Percentiles rank a stretch among this genome's conserved stretches.
Conservation (phyloP, 1,140 invertebrate genomes). For the Eulimnadia texana region DNA sequence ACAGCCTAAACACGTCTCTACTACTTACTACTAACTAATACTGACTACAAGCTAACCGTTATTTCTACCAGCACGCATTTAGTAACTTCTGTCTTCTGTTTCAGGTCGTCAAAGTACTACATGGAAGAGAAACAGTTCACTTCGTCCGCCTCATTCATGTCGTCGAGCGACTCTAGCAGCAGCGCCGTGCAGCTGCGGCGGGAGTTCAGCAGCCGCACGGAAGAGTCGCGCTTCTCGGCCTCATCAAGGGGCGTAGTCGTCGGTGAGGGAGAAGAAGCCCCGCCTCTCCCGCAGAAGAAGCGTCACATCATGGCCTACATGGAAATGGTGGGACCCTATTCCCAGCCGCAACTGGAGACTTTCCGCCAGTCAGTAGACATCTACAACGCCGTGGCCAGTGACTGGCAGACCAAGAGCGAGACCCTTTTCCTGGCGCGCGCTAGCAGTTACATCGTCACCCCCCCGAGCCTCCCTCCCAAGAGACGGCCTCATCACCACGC, state of each 20-base stretch:
- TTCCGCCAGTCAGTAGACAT: constrained; percentile 68
- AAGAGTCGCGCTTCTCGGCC: not conserved
- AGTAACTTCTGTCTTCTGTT: no score
- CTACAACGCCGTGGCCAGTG: constrained; percentile 42
- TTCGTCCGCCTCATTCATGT: not conserved
- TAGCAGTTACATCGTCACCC: constrained; percentile 1
- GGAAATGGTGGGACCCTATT: constrained; percentile 84
- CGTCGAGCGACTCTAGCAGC: not conserved
- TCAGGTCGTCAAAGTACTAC: no score
- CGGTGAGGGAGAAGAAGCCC: constrained; percentile 56
- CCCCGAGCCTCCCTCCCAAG: constrained; percentile 52
- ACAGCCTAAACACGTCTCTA: no score
- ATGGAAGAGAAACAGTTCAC: not conserved
- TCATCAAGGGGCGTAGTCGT: no score
- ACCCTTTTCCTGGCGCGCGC: not conserved
- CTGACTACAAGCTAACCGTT: no score
- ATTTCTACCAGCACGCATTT: no score
- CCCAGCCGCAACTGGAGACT: constrained; percentile 45
- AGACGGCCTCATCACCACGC: constrained; percentile 32
- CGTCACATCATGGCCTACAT: constrained; percentile 91
- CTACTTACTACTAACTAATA: no score
- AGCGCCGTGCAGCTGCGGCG: not conserved
- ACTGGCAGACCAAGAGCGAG: constrained; percentile 6
- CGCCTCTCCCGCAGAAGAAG: constrained; percentile 78
- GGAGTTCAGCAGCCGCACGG: not conserved